Evolutionary conservation across 2,888 invertebrate species (phyloP).

Genomic region (Hirtodrosophila duncani): DNA sequence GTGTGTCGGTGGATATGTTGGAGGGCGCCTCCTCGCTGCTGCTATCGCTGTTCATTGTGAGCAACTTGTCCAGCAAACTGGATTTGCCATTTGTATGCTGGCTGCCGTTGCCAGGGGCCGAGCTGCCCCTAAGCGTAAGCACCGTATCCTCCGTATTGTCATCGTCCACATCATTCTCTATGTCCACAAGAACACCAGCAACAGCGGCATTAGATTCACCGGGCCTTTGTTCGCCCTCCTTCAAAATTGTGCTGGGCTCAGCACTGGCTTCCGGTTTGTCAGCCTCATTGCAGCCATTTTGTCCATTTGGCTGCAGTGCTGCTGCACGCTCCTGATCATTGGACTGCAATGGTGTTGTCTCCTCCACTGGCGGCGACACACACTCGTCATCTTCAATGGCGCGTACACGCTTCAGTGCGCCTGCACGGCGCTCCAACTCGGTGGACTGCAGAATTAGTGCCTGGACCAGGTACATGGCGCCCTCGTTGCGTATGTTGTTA

Average conservation of each 20-base stretch:
- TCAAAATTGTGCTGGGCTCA: too few species aligned
- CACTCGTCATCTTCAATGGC: conserved; percentile 72
- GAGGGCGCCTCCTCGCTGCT: conserved; percentile 75
- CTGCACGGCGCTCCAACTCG: conserved; percentile 71
- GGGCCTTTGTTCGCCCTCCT: too few species aligned
- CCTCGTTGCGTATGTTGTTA: conserved; percentile 82
- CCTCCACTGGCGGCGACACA: conserved; percentile 48
- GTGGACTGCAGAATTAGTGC: conserved; percentile 85
- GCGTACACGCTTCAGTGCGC: conserved; percentile 56
- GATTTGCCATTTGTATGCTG: conserved; percentile 67
- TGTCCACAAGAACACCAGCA: conserved; percentile 38
- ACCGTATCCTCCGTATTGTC: conserved; percentile 75
- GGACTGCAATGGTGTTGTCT: conserved; percentile 10
- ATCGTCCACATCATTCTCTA: conserved; percentile 74
- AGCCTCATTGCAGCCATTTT: too few species aligned
- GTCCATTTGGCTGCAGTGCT: not conserved
- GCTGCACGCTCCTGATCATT: conserved; percentile 2
- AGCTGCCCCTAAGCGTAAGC: conserved; percentile 62
- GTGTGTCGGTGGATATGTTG: conserved; percentile 74
- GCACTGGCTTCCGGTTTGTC: too few species aligned
- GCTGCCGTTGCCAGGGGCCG: too few species aligned
- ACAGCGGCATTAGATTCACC: not conserved
- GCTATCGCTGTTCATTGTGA: conserved; percentile 77
- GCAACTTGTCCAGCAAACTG: conserved; percentile 75
- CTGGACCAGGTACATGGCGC: conserved; percentile 85